phyloP scores from a whole-genome alignment of 2,113 vertebrate genomes.

The Choloepus hoffmanni region DNA sequence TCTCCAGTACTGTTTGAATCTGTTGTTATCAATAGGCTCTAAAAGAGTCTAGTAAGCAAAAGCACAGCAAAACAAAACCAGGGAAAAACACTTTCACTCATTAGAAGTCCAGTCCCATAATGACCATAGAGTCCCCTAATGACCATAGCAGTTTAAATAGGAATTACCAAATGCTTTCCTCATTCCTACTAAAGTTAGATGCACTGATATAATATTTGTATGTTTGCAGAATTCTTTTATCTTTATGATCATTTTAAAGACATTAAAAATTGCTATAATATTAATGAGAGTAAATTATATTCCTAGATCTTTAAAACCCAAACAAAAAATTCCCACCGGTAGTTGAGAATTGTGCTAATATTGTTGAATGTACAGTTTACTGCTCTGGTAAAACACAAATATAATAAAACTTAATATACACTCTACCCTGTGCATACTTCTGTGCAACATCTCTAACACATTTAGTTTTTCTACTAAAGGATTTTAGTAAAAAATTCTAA shows the following conservation, averaged over 20 bases:
- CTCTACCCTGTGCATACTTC: not conserved
- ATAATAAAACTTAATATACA: constrained; percentile 22
- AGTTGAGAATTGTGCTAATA: constrained; percentile 9
- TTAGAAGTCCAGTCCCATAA: not conserved
- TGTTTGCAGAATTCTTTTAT: not conserved
- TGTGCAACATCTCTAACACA: not conserved
- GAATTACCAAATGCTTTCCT: not conserved
- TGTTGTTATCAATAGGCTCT: not conserved
- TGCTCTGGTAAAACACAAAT: not conserved
- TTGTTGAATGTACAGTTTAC: not conserved
- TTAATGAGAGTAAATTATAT: constrained; percentile 57
- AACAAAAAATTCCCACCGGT: not conserved
- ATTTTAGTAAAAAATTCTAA: constrained; percentile 35
- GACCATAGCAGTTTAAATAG: not conserved
- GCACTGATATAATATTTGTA: not conserved
- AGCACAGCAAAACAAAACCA: not conserved
- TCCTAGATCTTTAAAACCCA: constrained; percentile 20
- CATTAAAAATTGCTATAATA: constrained; percentile 48
- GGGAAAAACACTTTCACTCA: not conserved
- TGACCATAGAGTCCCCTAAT: not conserved
- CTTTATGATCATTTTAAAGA: constrained; percentile 45
- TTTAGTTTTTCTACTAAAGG: not conserved
- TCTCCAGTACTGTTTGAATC: not conserved
- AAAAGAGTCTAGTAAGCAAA: not conserved
- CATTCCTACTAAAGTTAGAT: not conserved